A percentile compares a stretch with the other conserved stretches of the same genome.
These are phyloP conservation scores for Terrapene triunguis DNA, from an alignment of 2,113 vertebrate genomes.

Conservation along the genomic window DNA sequence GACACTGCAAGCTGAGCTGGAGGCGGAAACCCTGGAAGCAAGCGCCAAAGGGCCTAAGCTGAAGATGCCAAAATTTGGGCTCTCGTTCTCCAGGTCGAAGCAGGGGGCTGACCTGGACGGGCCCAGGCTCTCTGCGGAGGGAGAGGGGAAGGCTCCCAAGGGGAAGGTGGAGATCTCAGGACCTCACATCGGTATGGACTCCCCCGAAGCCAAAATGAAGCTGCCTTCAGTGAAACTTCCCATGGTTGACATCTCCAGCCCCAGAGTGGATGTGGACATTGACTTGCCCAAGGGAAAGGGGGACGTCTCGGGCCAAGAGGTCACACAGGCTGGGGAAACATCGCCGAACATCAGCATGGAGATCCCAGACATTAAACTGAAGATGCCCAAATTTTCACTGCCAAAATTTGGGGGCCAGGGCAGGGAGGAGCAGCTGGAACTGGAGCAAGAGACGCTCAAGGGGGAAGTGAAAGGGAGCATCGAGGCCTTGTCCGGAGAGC, in stretches of 20 bases:
- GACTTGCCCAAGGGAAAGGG: constrained; percentile 70
- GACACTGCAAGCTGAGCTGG: constrained; percentile 36
- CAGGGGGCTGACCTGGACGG: constrained; percentile 36
- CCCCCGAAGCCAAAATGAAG: constrained; percentile 66
- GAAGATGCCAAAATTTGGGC: constrained; percentile 76
- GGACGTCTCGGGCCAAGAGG: constrained; percentile 74
- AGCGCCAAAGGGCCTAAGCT: constrained; percentile 63
- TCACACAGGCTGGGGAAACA: constrained; percentile 45
- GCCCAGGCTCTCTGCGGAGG: background rate
- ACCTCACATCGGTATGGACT: background rate
- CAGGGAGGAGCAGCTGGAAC: constrained; percentile 34
- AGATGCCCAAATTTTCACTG: constrained; percentile 82
- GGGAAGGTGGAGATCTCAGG: background rate
- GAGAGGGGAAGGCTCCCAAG: constrained; percentile 29
- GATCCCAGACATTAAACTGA: constrained; percentile 68
- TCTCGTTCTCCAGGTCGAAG: constrained; percentile 72
- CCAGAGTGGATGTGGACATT: constrained; percentile 85
- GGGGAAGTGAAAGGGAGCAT: constrained; percentile 36
- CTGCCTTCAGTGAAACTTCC: constrained; percentile 81
- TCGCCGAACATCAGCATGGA: constrained; percentile 80
- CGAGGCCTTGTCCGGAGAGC: constrained; percentile 65
- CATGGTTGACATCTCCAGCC: constrained; percentile 84
- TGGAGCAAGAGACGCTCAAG: constrained; percentile 59
- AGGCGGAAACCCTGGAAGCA: constrained; percentile 30
- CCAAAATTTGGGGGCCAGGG: constrained; percentile 83